These are phyloP conservation scores for Panthera leo DNA, from an alignment of 2,113 vertebrate genomes.

Conservation along the genomic window DNA sequence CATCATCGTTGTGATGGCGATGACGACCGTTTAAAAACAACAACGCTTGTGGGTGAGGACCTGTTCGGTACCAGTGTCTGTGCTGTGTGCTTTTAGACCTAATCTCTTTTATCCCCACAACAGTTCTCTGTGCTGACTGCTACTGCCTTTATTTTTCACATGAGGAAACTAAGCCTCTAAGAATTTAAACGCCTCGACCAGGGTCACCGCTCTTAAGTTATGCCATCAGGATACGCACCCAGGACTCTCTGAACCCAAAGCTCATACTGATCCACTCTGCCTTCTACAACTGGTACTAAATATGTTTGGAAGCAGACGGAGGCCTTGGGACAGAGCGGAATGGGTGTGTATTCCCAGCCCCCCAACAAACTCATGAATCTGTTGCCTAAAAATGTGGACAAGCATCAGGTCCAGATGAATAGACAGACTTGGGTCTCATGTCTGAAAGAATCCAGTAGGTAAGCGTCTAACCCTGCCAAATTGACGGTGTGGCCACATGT, in stretches of 20 bases:
- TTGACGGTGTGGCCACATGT: accelerated
- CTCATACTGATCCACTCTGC: neutral
- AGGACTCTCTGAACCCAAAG: neutral
- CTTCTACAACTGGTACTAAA: neutral
- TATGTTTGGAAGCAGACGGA: neutral
- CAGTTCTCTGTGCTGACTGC: neutral
- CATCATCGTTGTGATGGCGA: neutral
- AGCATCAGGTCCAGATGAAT: neutral
- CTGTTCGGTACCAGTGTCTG: neutral
- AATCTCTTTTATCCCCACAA: neutral
- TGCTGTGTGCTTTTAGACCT: too few species aligned
- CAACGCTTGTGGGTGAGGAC: accelerated
- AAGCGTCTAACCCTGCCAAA: neutral
- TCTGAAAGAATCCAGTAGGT: neutral
- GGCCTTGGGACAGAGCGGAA: neutral
- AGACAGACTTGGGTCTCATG: neutral
- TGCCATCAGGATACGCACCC: too few species aligned
- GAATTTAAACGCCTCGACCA: neutral
- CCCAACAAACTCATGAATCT: neutral
- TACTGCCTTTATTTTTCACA: neutral
- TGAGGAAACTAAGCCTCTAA: neutral
- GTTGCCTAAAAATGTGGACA: neutral
- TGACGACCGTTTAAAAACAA: neutral
- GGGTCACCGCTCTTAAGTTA: neutral
- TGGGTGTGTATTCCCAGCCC: neutral